phyloP scores from a whole-genome alignment of 2,888 invertebrate genomes.

The Nomada ruficornis region DNA sequence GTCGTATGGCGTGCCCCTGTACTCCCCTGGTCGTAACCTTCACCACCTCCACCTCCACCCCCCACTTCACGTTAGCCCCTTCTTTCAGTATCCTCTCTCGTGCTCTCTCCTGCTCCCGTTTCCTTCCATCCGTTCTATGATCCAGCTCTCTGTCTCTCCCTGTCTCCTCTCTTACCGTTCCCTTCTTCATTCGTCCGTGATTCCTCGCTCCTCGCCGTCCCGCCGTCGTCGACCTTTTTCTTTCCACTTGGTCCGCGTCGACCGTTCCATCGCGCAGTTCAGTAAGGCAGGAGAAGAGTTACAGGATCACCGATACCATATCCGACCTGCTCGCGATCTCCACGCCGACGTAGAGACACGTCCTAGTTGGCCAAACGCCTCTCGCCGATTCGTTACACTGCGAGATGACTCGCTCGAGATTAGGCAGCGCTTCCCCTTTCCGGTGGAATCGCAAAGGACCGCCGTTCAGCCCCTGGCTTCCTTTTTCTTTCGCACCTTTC shows the following conservation, averaged over 20 bases:
- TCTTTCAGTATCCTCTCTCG: constrained; percentile 11
- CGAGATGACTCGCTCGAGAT: constrained; percentile 33
- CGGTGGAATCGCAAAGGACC: constrained; percentile 15
- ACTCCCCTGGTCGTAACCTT: constrained; percentile 44
- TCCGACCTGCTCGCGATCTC: constrained; percentile 59
- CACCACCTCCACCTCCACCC: constrained; percentile 48
- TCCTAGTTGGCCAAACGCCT: constrained; percentile 43
- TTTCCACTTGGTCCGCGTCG: constrained; percentile 52
- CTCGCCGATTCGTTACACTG: constrained; percentile 37
- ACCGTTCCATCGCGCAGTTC: constrained; percentile 41
- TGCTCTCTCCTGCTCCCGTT: constrained; percentile 12
- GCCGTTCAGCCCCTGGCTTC: too few relatives aligned
- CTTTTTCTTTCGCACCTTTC: constrained; percentile 1
- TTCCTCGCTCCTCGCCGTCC: constrained; percentile 12
- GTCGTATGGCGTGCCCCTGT: constrained; percentile 68
- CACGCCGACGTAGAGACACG: constrained; percentile 43
- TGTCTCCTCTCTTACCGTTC: neutral
- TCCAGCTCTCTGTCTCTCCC: constrained; percentile 6
- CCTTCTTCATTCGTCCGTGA: neutral
- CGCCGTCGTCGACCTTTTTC: constrained; percentile 49
- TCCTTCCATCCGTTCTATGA: constrained; percentile 31
- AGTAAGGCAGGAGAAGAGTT: constrained; percentile 53
- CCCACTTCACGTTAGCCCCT: constrained; percentile 52
- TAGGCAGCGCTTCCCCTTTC: constrained; percentile 31
- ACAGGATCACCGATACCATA: constrained; percentile 65